Evolutionary conservation across 2,888 invertebrate genomes (phyloP), one percentile per base, ranked within the genome.

Genomic region (Clistopyga incitator): DNA sequence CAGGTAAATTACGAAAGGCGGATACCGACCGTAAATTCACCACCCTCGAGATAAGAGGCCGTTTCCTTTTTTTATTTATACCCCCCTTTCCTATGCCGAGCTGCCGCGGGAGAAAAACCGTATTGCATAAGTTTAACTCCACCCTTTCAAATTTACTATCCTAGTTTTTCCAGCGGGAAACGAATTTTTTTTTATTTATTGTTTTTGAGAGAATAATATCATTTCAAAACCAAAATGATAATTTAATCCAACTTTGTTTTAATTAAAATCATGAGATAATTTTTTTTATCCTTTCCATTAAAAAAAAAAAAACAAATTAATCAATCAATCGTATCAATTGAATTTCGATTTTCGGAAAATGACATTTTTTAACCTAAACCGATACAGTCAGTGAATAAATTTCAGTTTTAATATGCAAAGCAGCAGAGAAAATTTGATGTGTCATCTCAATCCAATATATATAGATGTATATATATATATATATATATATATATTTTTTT

Each of bases 1-100:
- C 84, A 81, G 81, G 84, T 84, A 78, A 84, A 84, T 84, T 84
- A 84, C 84, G 84, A 84, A 84, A 81, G 84, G 81, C 81, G 84
- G 84, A 81, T 78, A 84, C 81, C 78, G 65, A 74, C 77, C 84
- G 78, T 84, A 84, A 84, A 84, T 84, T 84, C 78, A 64, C 81
- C 50, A 64, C 70, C 78, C 81, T 59, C 52, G 71, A 84, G 84
- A 84, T 84, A 84, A 84, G 81, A 84, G 78, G 81, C 75, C 81
- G 78, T 70, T 81, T 29, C 67, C 34, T 67, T 56, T 68, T 64
- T 64, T 23, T 23, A 25, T 65, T 64, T 64, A 56, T 56, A 25
- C 11, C 23, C 56, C 56, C 25, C 34, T 38, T 23, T n/a, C 61
- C n/a, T 8, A 18, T 34, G 18, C 15, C 25, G 11, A 2, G 15